Base-by-base conservation (phyloP, 2,797 vertebrate species). In the Microtus agrestis region DNA sequence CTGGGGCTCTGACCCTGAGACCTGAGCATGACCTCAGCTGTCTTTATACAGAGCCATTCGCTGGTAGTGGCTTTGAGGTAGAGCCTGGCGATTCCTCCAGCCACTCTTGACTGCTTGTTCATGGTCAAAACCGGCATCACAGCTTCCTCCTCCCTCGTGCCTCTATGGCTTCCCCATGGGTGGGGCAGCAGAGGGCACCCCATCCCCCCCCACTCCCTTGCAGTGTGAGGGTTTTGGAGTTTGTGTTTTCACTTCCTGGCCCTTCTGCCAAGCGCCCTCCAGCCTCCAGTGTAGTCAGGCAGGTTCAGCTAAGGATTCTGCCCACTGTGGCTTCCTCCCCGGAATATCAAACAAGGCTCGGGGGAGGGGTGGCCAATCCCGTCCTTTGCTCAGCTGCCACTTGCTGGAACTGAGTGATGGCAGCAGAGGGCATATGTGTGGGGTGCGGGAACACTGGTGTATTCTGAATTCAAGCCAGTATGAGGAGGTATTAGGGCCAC, bases 241-340 rank as follows among this genome's bases (percentile, higher is more conserved):
- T 59, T 31, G 54, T 34, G 43, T 88, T 79, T 90, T 65, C 14
- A 7, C 78, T 95, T 92, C 92, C 94, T 65, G 82, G 92, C 71
- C 23, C 1, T 34, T 21, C 82, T 92, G 97, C 95, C 97, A 95
- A 94, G 73, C 1, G 6, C 40, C 80, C 87, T 79, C 31, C 56
- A 14, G 79, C 87, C 82, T 76, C 51, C 6, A 7, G 81, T 43
- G 54, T 40, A 3, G 93, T 87, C 48, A 0, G 77, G 87, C 82
- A 87, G 94, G 96, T 95, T 97, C 97, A 97, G 95, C 95, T 95
- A 25, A 97, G 97, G 97, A 97, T 92, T 95, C 93, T 34, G 96
- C 61, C 87, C 87, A 1, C 88, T 82, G 71, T 87, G 11, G 82
- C 65, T 81, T n/a, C n/a, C 76, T 93, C 91, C 61, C 48, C 0